Evolutionary conservation across 2,888 invertebrate species (phyloP).

Genomic region (Volucella inflata): DNA sequence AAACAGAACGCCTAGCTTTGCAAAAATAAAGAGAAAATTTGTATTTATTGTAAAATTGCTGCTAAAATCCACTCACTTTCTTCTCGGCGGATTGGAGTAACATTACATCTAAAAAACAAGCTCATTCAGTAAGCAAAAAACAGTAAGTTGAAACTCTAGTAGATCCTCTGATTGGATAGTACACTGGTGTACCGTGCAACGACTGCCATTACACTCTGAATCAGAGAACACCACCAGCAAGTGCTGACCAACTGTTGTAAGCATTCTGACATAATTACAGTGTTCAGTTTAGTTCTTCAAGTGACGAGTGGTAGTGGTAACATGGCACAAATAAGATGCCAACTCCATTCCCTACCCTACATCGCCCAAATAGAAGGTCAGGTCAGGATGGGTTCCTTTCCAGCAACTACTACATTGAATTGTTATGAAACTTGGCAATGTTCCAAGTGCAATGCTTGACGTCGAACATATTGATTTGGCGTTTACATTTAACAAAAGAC

Average conservation of each 20-base stretch:
- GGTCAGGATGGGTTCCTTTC: conserved; percentile 8
- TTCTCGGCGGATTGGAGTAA: too few species aligned
- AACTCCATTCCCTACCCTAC: conserved; percentile 3
- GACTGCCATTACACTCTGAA: conserved; percentile 28
- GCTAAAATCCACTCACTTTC: too few species aligned
- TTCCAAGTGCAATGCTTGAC: conserved; percentile 66
- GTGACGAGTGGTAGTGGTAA: neutral
- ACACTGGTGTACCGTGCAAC: neutral
- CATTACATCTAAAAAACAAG: too few species aligned
- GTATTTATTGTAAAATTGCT: too few species aligned
- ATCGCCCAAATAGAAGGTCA: conserved; percentile 49
- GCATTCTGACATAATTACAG: conserved; percentile 65
- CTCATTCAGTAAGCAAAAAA: too few species aligned
- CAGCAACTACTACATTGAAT: neutral
- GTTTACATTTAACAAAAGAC: conserved; percentile 42
- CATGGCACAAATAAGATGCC: conserved; percentile 36
- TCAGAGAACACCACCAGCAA: conserved; percentile 20
- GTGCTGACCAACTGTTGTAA: conserved; percentile 46
- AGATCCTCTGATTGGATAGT: neutral
- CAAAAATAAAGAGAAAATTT: too few species aligned
- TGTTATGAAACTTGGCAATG: conserved; percentile 45
- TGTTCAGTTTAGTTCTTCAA: conserved; percentile 24
- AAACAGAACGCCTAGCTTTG: too few species aligned
- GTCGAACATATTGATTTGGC: conserved; percentile 71
- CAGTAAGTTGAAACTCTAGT: too few species aligned